Evolutionary conservation across 2,797 vertebrate species (phyloP).

Genomic region (Hemibagrus guttatus): DNA sequence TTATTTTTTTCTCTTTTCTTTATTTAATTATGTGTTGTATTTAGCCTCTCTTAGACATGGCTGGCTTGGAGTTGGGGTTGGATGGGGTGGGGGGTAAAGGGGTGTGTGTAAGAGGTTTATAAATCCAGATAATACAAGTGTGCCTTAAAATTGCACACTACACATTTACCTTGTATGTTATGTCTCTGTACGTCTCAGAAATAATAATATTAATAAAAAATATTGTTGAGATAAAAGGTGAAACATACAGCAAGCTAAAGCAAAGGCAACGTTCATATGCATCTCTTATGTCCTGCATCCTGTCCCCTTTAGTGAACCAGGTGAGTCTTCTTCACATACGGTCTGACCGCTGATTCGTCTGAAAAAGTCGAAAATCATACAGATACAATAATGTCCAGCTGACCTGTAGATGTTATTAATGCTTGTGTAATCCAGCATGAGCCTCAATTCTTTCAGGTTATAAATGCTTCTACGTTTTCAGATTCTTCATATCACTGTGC

Average conservation of each 20-base stretch:
- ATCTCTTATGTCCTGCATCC: neutral
- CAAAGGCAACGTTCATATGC: neutral
- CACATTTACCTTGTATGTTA: no score
- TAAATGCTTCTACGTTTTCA: neutral
- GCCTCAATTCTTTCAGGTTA: neutral
- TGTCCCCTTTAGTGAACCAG: neutral
- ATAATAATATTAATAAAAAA: no score
- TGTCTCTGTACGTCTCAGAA: no score
- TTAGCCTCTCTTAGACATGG: no score
- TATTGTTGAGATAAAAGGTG: no score
- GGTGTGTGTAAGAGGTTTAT: no score
- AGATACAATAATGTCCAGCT: neutral
- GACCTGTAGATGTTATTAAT: neutral
- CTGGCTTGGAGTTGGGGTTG: no score
- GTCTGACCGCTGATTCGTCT: neutral
- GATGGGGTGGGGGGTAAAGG: no score
- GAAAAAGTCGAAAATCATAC: neutral
- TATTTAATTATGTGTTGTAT: no score
- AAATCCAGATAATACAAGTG: no score
- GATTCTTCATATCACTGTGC: neutral
- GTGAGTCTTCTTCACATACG: neutral
- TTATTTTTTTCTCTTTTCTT: no score
- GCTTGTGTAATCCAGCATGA: neutral
- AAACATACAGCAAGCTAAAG: neutral
- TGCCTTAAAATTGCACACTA: no score